phyloP scores from a whole-genome alignment of 2,797 vertebrate genomes.

The Tadarida brasiliensis region DNA sequence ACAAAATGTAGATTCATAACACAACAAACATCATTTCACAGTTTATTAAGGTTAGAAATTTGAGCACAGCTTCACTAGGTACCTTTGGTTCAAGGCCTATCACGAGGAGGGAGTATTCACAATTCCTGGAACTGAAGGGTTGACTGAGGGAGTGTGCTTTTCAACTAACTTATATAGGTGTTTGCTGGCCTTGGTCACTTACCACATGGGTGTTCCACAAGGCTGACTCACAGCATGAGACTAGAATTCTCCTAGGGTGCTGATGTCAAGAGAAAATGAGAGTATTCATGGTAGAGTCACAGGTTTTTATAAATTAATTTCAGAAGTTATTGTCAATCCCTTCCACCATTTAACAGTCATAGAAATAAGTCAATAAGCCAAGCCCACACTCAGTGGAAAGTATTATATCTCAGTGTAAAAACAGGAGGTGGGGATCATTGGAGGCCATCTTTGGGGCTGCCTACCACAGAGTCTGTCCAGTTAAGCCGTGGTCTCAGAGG shows the following conservation, averaged over 20 bases:
- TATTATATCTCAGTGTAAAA: neutral
- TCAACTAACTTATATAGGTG: neutral
- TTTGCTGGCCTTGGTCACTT: neutral
- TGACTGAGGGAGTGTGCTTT: neutral
- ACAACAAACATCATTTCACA: neutral
- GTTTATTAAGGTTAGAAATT: neutral
- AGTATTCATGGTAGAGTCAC: neutral
- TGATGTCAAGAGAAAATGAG: neutral
- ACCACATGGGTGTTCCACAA: fast-evolving
- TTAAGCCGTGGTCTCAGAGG: neutral
- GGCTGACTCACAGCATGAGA: neutral
- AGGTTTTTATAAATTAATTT: neutral
- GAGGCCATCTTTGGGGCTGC: neutral
- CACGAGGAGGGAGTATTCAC: neutral
- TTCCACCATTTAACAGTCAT: neutral
- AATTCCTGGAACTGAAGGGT: neutral
- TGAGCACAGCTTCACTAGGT: neutral
- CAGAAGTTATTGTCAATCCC: neutral
- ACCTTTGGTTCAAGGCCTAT: neutral
- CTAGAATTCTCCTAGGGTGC: fast-evolving
- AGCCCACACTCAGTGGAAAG: neutral
- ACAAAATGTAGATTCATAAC: neutral
- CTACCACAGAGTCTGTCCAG: neutral
- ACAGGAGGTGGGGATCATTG: fast-evolving
- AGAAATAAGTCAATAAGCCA: neutral